Evolutionary conservation across 2,113 vertebrate genomes (phyloP).

Genomic region (Phocoena phocoena): DNA sequence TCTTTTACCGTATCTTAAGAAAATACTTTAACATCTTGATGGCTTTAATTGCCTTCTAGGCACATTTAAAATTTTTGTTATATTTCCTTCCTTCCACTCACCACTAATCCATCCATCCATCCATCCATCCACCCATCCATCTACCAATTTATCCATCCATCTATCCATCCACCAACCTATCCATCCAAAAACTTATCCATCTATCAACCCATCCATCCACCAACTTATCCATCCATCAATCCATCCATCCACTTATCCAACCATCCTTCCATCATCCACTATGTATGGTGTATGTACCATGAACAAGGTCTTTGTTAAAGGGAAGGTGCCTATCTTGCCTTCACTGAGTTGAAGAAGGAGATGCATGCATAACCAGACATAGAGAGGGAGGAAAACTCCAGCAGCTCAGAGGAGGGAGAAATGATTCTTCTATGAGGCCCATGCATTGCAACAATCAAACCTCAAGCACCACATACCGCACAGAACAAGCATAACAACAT

Average conservation of each 20-base stretch:
- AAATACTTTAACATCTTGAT: background rate
- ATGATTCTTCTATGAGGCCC: background rate
- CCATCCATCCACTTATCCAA: fast-evolving
- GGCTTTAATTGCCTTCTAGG: background rate
- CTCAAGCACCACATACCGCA: slow-evolving; percentile 70
- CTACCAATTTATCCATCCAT: background rate
- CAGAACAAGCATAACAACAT: slow-evolving; percentile 38
- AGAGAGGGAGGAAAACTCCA: background rate
- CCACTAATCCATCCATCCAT: background rate
- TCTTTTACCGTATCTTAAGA: background rate
- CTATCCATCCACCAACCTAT: background rate
- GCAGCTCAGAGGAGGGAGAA: background rate
- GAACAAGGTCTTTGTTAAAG: background rate
- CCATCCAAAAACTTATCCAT: background rate
- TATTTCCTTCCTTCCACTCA: background rate
- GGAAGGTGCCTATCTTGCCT: background rate
- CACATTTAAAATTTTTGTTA: background rate
- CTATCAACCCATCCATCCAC: background rate
- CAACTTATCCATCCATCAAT: background rate
- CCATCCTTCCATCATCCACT: too few relatives aligned
- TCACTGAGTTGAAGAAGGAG: background rate
- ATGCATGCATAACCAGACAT: background rate
- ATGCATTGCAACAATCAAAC: slow-evolving; percentile 64
- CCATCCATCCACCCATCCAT: background rate
- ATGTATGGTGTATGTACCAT: too few relatives aligned